Base-by-base conservation (phyloP, 2,113 vertebrate species). In the Oplegnathus fasciatus region DNA sequence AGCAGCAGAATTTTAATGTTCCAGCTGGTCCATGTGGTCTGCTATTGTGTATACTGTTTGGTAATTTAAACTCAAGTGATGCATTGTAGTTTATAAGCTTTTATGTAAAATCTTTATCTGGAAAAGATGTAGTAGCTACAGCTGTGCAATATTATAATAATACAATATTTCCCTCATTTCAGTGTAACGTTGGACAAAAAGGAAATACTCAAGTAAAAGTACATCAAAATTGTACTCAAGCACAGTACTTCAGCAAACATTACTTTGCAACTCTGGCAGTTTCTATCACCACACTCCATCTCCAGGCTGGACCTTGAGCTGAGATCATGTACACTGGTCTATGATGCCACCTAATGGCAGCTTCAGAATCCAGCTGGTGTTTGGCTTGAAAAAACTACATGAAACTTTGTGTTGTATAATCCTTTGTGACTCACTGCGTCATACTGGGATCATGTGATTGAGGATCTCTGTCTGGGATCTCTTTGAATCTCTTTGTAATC, bases 261-360 rank as follows among this genome's bases (percentile, higher is more conserved):
- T 32, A 75, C 5, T 17, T 81, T 58, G 17, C 65, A 69, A 15
- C 17, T 48, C 26, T 13, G n/a, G 13, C 6, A 32, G 40, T 44
- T 44, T 17, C 24, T 17, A 15, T 15, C 54, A 6, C 9, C 28
- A 28, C n/a, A 32, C 20, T 65, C 13, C 2, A 24, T 70, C 48
- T 55, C 34, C 24, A 15, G 30, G 2, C 11, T 55, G 30, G 5
- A 34, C 24, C 6, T 17, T 66, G 4, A 34, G 46, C 11, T n/a
- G 15, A n/a, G 0, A 22, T 32, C n/a, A 46, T 57, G 10, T 32
- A 22, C 15, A 68, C 40, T 55, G 60, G 62, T 78, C 24, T 67
- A 62, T 70, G 40, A 46, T 22, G 80, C 84, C 89, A 85, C 64
- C 77, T 90, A 70, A 50, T 54, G 88, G 85, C 46, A 7, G 13